phyloP scores from a whole-genome alignment of 1,140 invertebrate species.

The Atta colombica region DNA sequence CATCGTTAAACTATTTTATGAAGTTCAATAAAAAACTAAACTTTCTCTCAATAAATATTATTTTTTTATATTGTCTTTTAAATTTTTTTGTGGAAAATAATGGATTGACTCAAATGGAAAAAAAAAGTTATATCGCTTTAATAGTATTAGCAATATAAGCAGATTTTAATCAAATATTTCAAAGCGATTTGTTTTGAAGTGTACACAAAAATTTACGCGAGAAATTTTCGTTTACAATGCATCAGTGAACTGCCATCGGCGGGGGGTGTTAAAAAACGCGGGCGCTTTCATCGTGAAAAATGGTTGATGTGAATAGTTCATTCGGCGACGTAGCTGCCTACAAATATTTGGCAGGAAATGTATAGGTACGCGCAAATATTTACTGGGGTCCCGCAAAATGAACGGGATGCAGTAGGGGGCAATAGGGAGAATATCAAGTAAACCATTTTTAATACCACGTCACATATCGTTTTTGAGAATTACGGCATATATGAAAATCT shows the following conservation, averaged over 20 bases:
- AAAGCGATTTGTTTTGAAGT: conserved; percentile 41
- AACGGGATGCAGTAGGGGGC: conserved; percentile 14
- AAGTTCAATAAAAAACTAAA: conserved; percentile 2
- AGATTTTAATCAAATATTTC: conserved; percentile 58
- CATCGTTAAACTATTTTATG: neutral
- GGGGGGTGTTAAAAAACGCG: conserved; percentile 34
- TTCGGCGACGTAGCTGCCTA: conserved; percentile 37
- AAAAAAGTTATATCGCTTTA: neutral
- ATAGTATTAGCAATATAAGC: conserved; percentile 20
- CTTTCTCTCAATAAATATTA: neutral
- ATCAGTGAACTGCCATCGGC: conserved; percentile 4
- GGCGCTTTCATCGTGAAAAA: conserved; percentile 32
- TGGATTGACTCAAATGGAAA: neutral
- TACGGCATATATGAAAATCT: neutral
- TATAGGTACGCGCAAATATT: conserved; percentile 65
- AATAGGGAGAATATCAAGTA: conserved; percentile 20
- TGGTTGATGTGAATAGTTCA: conserved; percentile 58
- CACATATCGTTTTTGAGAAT: neutral
- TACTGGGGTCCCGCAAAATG: conserved; percentile 43
- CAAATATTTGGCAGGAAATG: conserved; percentile 66
- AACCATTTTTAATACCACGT: conserved; percentile 44
- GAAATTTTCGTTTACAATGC: conserved; percentile 59
- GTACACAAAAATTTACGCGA: conserved; percentile 34
- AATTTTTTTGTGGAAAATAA: neutral
- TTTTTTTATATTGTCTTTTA: neutral